These are phyloP conservation scores for Cyphomyrus discorhynchus DNA, from an alignment of 2,113 vertebrate species.

Conservation along the genomic window DNA sequence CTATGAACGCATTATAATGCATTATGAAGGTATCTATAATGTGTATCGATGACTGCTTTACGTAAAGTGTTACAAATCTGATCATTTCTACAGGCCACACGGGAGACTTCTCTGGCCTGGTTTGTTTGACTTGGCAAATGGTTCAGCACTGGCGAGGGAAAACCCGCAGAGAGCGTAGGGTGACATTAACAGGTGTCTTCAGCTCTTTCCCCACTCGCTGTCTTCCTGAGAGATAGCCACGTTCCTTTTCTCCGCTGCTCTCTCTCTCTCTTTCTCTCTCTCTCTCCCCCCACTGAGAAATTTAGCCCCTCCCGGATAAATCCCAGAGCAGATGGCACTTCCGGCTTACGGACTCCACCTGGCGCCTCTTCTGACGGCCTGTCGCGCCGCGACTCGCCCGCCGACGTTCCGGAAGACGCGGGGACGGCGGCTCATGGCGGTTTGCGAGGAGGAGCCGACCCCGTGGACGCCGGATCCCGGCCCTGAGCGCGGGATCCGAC, in stretches of 20 bases:
- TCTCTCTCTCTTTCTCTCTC: neutral
- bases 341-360: slow-evolving; percentile 21
- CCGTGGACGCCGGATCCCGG: slow-evolving; percentile 39
- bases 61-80: no score
- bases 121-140: neutral
- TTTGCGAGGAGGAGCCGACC: slow-evolving; percentile 41
- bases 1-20: no score
- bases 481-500: slow-evolving; percentile 31
- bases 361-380: slow-evolving; percentile 46
- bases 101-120: neutral
- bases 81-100: neutral
- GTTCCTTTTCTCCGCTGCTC: neutral
- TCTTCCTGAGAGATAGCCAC: neutral
- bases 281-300: slow-evolving; percentile 33
- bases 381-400: slow-evolving; percentile 41
- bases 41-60: no score
- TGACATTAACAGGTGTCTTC: slow-evolving; percentile 4
- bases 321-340: slow-evolving; percentile 44
- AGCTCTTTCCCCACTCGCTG: neutral
- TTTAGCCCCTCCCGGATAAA: slow-evolving; percentile 44
- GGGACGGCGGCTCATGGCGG: slow-evolving; percentile 46
- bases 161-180: neutral
- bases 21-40: no score
- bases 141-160: neutral
- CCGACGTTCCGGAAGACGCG: slow-evolving; percentile 34